Base-by-base conservation (phyloP, 2,797 vertebrate genomes). In the Artibeus lituratus region DNA sequence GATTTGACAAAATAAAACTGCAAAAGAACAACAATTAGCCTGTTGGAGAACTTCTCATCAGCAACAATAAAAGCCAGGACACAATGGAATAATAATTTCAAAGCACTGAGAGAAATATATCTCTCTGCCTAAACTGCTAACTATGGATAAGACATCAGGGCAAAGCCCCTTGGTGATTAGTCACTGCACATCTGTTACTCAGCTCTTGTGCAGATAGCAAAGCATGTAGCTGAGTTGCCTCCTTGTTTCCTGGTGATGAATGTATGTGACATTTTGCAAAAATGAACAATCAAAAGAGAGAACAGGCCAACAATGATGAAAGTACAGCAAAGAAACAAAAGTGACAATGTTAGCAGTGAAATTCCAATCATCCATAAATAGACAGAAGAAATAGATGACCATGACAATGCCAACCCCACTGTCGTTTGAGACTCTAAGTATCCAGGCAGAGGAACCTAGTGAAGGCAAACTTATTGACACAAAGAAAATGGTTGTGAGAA, bases 301-400 rank as follows among this genome's bases (percentile, higher is more conserved):
- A 89, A 93, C 15, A 84, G 35, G 35, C 26, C 44, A 72, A 95
- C 10, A 96, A 57, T 74, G 35, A 62, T 74, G 7, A 84, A 97
- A 93, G 53, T 57, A 19, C 47, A 95, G 51, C 67, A 87, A 49
- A 73, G 32, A 96, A 96, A 91, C 19, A 90, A 84, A 90, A 90
- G n/a, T n/a, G 42, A 32, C 47, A 72, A 67, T 39, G 37, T 42
- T 81, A 29, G 37, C 87, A 83, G 73, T 87, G n/a, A 93, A 91
- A 94, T 80, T 81, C 47, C 62, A 84, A 87, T 65, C 47, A 90
- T 91, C 78, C 62, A 7, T 83, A 59, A 55, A 55, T 70, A 74
- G 21, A 84, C 2, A 72, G 57, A 90, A 88, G 53, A 92, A 94
- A 82, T 1, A 74, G 53, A n/a, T 81, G n/a, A 78, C 39, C 12